Percentiles rank a stretch among this genome's conserved stretches.
phyloP scores from a whole-genome alignment of 2,797 vertebrate genomes.

The Astyanax mexicanus region DNA sequence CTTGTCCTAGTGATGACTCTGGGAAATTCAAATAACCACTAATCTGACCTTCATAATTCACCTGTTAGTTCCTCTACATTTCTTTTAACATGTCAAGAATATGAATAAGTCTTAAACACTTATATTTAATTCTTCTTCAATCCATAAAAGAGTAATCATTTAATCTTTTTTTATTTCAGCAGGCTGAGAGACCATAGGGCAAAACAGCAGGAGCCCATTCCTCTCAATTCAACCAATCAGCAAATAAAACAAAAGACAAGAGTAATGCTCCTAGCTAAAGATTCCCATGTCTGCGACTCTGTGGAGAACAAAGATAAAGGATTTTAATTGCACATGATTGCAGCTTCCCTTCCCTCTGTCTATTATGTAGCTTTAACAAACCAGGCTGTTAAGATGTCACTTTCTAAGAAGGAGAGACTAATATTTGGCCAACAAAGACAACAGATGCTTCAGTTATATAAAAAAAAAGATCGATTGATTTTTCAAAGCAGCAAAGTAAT shows the following conservation, averaged over 20 bases:
- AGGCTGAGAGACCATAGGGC: constrained; percentile 1
- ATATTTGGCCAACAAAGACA: constrained; percentile 51
- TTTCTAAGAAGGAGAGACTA: constrained; percentile 50
- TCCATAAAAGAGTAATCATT: constrained; percentile 18
- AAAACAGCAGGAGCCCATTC: constrained; percentile 3
- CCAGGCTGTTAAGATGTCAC: constrained; percentile 38
- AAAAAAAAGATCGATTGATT: constrained; percentile 39
- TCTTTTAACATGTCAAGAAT: not conserved
- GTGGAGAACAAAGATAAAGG: constrained; percentile 45
- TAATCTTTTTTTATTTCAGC: constrained; percentile 26
- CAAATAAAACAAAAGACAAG: constrained; percentile 16
- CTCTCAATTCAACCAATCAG: constrained; percentile 39
- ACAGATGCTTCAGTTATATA: constrained; percentile 52
- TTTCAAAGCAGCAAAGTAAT: constrained; percentile 33
- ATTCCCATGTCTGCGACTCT: constrained; percentile 18
- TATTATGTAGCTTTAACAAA: constrained; percentile 49
- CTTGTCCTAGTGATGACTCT: no score
- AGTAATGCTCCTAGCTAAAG: constrained; percentile 16
- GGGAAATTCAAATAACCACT: no score
- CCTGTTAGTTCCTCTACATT: not conserved
- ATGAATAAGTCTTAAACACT: not conserved
- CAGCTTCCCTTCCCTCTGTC: constrained; percentile 26
- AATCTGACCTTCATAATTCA: no score
- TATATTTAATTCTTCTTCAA: constrained; percentile 31
- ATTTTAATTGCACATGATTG: constrained; percentile 51